phyloP scores from a whole-genome alignment of 2,113 vertebrate genomes.

The Scortum barcoo region DNA sequence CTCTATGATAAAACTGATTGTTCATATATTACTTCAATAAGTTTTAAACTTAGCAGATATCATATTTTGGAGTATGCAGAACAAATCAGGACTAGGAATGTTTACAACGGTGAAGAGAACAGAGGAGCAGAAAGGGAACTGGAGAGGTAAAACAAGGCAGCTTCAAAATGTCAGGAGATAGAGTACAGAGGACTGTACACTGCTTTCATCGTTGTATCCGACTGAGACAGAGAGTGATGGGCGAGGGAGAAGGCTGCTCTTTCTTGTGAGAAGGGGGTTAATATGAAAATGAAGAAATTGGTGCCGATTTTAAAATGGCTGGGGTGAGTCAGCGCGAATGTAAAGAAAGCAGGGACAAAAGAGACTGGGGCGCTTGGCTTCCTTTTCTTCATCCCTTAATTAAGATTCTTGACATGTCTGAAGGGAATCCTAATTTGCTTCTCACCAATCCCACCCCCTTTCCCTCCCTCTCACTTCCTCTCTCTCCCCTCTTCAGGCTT shows the following conservation, averaged over 20 bases:
- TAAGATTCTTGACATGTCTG: conserved; percentile 70
- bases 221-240: conserved; percentile 5
- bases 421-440: conserved; percentile 62
- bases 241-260: background rate
- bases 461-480: background rate
- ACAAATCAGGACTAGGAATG: background rate
- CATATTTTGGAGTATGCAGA: background rate
- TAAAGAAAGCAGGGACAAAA: conserved; percentile 57
- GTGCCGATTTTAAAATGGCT: conserved; percentile 54
- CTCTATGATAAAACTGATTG: background rate
- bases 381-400: conserved; percentile 64
- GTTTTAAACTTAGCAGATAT: background rate
- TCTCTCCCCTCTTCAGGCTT: conserved; percentile 83
- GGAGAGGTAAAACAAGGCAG: background rate
- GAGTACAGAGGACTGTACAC: background rate
- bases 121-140: background rate
- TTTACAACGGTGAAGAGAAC: background rate
- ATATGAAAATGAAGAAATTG: conserved; percentile 47
- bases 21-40: background rate
- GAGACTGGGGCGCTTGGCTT: conserved; percentile 44
- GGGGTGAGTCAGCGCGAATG: conserved; percentile 59
- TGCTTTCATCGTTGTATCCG: background rate
- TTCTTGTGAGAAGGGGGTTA: conserved; percentile 21
- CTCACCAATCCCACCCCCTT: conserved; percentile 23
- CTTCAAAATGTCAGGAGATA: background rate